Conservation (phyloP, 23 tunicate genomes). For the Clavelina lepadiformis region DNA sequence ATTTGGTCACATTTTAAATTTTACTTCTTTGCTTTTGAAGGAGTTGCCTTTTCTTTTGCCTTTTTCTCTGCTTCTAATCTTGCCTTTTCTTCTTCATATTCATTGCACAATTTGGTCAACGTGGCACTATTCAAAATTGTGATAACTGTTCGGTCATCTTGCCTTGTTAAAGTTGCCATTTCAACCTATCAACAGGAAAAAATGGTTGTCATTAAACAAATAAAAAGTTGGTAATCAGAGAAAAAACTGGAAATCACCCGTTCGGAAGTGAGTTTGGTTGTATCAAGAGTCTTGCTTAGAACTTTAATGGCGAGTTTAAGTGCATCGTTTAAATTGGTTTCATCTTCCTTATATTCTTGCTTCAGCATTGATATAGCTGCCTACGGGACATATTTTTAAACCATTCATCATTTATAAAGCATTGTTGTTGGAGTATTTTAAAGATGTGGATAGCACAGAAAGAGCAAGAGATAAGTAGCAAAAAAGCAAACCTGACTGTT, state of each 20-base stretch:
- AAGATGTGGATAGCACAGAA: too few species aligned
- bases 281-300: constrained; percentile 90
- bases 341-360: constrained; percentile 92
- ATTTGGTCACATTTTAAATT: too few species aligned
- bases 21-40: constrained; percentile 36
- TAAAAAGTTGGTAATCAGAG: too few species aligned
- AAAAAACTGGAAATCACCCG: constrained; percentile 45
- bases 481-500: constrained; percentile 82
- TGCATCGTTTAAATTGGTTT: constrained; percentile 60
- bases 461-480: not conserved
- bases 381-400: too few species aligned
- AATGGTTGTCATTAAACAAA: too few species aligned
- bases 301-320: constrained; percentile 86
- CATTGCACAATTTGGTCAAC: constrained; percentile 64
- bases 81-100: constrained; percentile 85
- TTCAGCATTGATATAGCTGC: constrained; percentile 95
- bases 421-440: too few species aligned
- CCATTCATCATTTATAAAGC: too few species aligned
- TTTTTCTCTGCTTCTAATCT: constrained; percentile 77
- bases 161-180: constrained; percentile 71
- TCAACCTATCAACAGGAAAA: constrained; percentile 62
- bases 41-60: constrained; percentile 75
- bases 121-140: constrained; percentile 48
- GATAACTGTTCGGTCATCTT: constrained; percentile 59
- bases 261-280: constrained; percentile 89